Evolutionary conservation across 2,888 invertebrate genomes (phyloP), one percentile per base, ranked within the genome.

Genomic region (Sericinus montela): DNA sequence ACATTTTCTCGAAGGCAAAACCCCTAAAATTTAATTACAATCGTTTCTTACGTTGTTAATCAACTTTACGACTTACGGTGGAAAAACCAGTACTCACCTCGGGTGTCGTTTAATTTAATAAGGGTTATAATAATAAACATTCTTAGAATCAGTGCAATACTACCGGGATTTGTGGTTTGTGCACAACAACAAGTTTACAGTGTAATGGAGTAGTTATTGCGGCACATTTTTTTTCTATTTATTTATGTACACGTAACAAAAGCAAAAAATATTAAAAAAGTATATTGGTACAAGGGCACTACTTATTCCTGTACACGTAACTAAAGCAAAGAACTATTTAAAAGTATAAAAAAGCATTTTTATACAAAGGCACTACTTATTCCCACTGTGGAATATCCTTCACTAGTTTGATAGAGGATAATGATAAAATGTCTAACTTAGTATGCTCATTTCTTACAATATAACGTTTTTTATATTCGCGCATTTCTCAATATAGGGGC

Each of bases 111-210:
- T 15, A 40, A 15, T 40, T 40, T 40, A 40, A 28, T 40, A 40
- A 28, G 28, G 28, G 29, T 40, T 28, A 40, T 39, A 39, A 40
- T 8, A 14, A 29, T 40, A 29, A 40, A 40, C 28, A 40, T 40
- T 40, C 39, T 40, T 14, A 15, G 39, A 40, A 40, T 40, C 8
- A 40, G 14, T 15, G 1, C 14, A 10, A 8, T 10, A 15, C 39
- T 40, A 28, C 39, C 39, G 39, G 39, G 29, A 11, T 25, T 5
- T 13, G 9, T 0, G 10, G 28, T 4, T 10, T 15, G 14, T 28
- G n/a, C n/a, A n/a, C n/a, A n/a, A n/a, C n/a, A n/a, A n/a, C 15
- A 8, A 6, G 14, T 7, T 25, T 28, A 29, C 15, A 29, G 25
- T 15, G 5, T 10, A 9, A 29, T 40, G 7, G 39, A 39, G 39